Base-by-base conservation (phyloP, 1,140 invertebrate genomes). In the Drosophila setifemur region DNA sequence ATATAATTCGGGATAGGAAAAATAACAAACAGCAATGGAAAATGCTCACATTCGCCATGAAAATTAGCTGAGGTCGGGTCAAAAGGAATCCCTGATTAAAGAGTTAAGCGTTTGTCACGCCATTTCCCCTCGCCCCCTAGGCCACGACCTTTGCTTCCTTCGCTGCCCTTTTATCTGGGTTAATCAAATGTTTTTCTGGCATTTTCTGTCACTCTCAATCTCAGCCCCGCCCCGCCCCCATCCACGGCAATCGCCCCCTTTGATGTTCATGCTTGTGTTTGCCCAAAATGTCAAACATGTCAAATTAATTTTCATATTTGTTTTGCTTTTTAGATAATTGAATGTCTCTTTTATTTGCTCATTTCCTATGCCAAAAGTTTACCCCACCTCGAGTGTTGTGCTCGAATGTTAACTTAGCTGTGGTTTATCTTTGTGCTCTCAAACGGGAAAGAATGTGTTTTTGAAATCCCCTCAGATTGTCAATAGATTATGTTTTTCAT, bases 251-350 rank as follows among this genome's bases (percentile, higher is more conserved):
- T n/a, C n/a, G 12, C 23, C 44, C 49, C 64, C 55, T 61, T 73
- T 73, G 68, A 78, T 71, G 72, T 61, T 42, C 45, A 61, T 74
- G 39, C 71, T 19, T 60, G 42, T 83, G 74, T 85, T 83, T 83
- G 58, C 64, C 69, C 69, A 70, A 58, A 85, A 78, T 83, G 79
- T 83, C 78, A 85, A 85, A 85, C 50, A 85, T 83, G 79, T 79
- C 81, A 79, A 85, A 83, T 83, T 83, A 83, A 85, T 83, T 85
- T 85, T 58, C 74, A 74, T 74, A 78, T 79, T 78, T 75, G 50
- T 63, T 79, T 71, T 58, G 74, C 81, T 79, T 79, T 85, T 66
- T 71, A 83, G 79, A 85, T 83, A 83, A 83, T 85, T 86, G 81
- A 85, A 71, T 85, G 64, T 47, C 44, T 54, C 49, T 73, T 71